Conservation (phyloP, 2,797 vertebrate species). For the Microchirus variegatus region DNA sequence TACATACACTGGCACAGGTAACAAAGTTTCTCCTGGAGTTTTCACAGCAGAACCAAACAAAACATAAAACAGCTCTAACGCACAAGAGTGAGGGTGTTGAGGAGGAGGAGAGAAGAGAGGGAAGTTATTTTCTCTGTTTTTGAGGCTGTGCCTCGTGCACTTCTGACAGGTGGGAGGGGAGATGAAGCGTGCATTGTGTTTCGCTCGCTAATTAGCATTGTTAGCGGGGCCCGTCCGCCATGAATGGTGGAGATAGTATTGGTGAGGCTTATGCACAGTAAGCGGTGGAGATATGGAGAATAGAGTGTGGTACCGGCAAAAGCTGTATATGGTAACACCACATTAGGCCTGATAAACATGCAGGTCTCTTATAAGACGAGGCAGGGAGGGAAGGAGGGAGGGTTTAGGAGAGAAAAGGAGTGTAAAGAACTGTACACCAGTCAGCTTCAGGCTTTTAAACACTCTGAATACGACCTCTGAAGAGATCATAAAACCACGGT, state of each 20-base stretch:
- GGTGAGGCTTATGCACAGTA: slow-evolving; percentile 65
- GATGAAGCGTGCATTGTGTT: slow-evolving; percentile 77
- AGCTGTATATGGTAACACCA: slow-evolving; percentile 65
- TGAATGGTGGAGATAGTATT: slow-evolving; percentile 73
- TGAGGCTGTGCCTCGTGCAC: slow-evolving; percentile 64
- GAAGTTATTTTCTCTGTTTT: slow-evolving; percentile 73
- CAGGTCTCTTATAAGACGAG: slow-evolving; percentile 60
- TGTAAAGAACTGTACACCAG: slow-evolving; percentile 55
- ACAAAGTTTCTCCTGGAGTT: slow-evolving; percentile 78
- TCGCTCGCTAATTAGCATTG: slow-evolving; percentile 80
- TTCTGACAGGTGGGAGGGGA: slow-evolving; percentile 79
- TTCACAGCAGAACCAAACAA: slow-evolving; percentile 72
- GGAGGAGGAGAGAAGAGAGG: slow-evolving; percentile 52
- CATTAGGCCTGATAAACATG: slow-evolving; percentile 71
- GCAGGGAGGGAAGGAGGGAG: not conserved
- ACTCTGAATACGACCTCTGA: slow-evolving; percentile 44
- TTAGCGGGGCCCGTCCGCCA: slow-evolving; percentile 74
- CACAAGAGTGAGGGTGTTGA: slow-evolving; percentile 50
- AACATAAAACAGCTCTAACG: slow-evolving; percentile 73
- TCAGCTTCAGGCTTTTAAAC: slow-evolving; percentile 62
- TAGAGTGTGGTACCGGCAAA: slow-evolving; percentile 39
- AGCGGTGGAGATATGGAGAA: slow-evolving; percentile 67
- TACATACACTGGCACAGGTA: slow-evolving; percentile 46
- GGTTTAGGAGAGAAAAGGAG: slow-evolving; percentile 18
- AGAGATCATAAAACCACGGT: slow-evolving; percentile 56